Evolutionary conservation across 2,888 invertebrate genomes (phyloP).

Genomic region (Heliconius hortense): DNA sequence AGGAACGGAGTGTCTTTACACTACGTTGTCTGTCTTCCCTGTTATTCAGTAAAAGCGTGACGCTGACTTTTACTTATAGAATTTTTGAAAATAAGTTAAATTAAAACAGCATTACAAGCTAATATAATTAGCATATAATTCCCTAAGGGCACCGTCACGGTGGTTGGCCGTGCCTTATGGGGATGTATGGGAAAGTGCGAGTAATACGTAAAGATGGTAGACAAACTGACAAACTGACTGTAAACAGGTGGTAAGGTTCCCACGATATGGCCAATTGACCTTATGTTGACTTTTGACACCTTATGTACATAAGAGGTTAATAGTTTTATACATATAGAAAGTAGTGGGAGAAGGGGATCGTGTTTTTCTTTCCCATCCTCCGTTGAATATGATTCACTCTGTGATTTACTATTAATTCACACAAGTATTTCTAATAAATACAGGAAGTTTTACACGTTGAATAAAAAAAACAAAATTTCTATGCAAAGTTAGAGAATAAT

Average conservation of each 20-base stretch:
- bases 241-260: constrained; percentile 59
- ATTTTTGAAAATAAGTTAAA: neutral
- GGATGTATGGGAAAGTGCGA: constrained; percentile 49
- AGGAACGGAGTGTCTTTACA: too few species aligned
- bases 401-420: too few species aligned
- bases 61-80: too few species aligned
- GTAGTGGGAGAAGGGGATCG: too few species aligned
- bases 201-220: constrained; percentile 36
- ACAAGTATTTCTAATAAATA: too few species aligned
- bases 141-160: constrained; percentile 52
- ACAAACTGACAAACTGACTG: constrained; percentile 41
- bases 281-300: constrained; percentile 42
- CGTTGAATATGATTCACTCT: too few species aligned
- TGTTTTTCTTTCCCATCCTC: too few species aligned
- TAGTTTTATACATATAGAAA: neutral
- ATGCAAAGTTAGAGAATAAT: too few species aligned
- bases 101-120: constrained; percentile 29
- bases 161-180: constrained; percentile 63
- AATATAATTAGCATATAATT: constrained; percentile 42
- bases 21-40: too few species aligned
- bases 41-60: too few species aligned
- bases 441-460: too few species aligned
- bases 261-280: constrained; percentile 63
- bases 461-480: too few species aligned
- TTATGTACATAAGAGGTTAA: neutral